phyloP scores from a whole-genome alignment of 1,140 invertebrate genomes.

The Gyrodactylus bullatarudis region DNA sequence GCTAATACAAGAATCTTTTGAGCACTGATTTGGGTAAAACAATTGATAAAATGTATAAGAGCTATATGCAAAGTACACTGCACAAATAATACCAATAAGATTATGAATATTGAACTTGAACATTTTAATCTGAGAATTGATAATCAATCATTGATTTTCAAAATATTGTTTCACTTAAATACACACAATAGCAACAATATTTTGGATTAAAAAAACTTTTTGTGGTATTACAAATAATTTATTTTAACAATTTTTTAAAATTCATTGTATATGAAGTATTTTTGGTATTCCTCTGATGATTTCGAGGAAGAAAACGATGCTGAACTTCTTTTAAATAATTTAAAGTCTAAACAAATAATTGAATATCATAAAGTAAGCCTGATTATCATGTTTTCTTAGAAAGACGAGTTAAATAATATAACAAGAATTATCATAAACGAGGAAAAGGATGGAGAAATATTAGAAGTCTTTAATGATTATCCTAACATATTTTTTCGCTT shows the following conservation, averaged over 20 bases:
- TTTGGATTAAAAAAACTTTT: neutral
- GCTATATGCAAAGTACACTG: neutral
- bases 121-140: neutral
- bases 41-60: neutral
- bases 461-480: neutral
- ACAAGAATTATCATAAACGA: neutral
- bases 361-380: neutral
- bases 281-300: neutral
- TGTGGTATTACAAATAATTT: neutral
- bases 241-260: neutral
- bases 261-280: neutral
- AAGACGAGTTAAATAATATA: neutral
- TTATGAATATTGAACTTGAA: neutral
- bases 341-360: neutral
- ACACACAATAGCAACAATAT: neutral
- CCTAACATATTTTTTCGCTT: neutral
- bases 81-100: neutral
- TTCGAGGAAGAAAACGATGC: neutral
- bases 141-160: neutral
- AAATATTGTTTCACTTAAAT: too few species aligned
- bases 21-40: neutral
- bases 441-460: neutral
- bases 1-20: neutral
- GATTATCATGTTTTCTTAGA: neutral
- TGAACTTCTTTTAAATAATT: neutral